Percentiles rank a stretch among this genome's conserved stretches.
Evolutionary conservation across 2,888 invertebrate species (phyloP).

Genomic region (Brenthis ino): DNA sequence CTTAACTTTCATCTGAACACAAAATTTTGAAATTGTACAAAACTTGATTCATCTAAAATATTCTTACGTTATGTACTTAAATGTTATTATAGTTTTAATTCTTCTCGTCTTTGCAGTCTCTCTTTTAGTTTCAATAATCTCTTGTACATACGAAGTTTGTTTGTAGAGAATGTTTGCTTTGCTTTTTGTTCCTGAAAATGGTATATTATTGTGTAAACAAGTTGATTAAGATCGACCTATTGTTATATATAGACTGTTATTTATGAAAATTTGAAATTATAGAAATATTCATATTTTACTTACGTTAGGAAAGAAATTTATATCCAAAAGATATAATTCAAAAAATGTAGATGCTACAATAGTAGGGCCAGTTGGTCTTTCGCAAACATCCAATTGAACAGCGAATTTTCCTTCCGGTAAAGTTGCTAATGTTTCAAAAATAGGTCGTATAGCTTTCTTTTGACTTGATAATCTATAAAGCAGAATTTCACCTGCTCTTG

Average conservation of each 20-base stretch:
- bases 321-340: conserved; percentile 59
- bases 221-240: not conserved
- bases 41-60: not conserved
- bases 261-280: not conserved
- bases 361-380: conserved; percentile 62
- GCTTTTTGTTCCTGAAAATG: conserved; percentile 55
- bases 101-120: conserved; percentile 44
- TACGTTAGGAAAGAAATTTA: conserved; percentile 66
- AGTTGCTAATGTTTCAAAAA: conserved; percentile 57
- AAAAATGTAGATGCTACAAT: conserved; percentile 63
- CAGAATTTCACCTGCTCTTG: conserved; percentile 59
- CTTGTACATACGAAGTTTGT: conserved; percentile 61
- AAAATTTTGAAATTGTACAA: not conserved
- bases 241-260: not conserved
- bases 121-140: conserved; percentile 59
- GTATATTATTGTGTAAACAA: not conserved
- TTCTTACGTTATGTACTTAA: not conserved
- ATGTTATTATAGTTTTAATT: not conserved
- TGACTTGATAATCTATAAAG: conserved; percentile 65
- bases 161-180: conserved; percentile 51
- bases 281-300: conserved; percentile 43
- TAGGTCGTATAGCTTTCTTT: conserved; percentile 51
- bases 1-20: no score
- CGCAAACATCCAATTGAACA: conserved; percentile 65
- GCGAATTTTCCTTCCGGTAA: conserved; percentile 67